Base-by-base conservation (phyloP, 2,888 invertebrate genomes). In the Dermolepida albohirtum region DNA sequence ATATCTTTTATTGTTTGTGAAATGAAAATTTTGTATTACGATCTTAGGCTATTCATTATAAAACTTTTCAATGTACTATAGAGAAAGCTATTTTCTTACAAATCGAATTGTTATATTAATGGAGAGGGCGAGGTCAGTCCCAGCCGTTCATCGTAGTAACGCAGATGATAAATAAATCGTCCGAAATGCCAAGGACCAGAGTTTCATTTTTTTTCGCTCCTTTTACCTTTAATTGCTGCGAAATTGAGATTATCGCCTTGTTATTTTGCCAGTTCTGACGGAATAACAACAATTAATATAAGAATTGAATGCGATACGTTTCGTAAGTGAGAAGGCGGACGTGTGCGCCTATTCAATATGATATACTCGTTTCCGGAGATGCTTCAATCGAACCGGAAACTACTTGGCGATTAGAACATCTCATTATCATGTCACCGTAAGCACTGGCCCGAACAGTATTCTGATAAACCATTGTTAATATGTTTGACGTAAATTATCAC, bases 331-430 rank as follows among this genome's bases (percentile, higher is more conserved):
- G 68, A 68, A 59, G 70, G 69, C 73, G 73, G 71, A 71, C 73
- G 71, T 65, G 51, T 71, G 72, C 66, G 59, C 59, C 47, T 70
- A 62, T 68, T 55, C 47, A 47, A 34, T 63, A 59, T 70, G 72
- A 71, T 71, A 66, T 51, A 57, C 52, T 51, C 63, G 59, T 66
- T 72, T 74, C 72, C 74, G 71, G 70, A 68, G 69, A 71, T 71
- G 71, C 63, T 57, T 62, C 52, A 50, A 66, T 71, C 70, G 71
- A 73, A 70, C 73, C 64, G 73, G 72, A 72, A 72, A 66, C 68
- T 47, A 57, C 39, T 52, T 16, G 41, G 47, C 64, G 70, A 73
- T 73, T 73, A 68, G 69, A 29, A 57, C 73, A 64, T 67, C 55
- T 65, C 65, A 69, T 67, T 70, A 70, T 70, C 70, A 70, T 64